Percentiles rank a stretch among this genome's conserved stretches.
phyloP scores from a whole-genome alignment of 2,113 vertebrate genomes.

The Cebidichthys violaceus region DNA sequence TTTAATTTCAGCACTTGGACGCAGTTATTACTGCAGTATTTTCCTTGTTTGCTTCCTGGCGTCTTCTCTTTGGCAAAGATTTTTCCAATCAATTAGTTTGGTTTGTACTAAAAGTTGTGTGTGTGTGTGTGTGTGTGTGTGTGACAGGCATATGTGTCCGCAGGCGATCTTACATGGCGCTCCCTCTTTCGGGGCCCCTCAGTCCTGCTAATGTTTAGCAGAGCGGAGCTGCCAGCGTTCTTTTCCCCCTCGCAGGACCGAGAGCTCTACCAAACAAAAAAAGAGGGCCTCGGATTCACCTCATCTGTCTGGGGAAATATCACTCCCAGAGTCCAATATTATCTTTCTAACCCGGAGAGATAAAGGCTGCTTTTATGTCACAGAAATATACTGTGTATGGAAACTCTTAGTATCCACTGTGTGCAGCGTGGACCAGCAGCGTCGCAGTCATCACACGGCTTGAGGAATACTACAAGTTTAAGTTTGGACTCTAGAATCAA shows the following conservation, averaged over 20 bases:
- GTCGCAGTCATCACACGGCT: neutral
- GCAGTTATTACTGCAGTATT: slow-evolving; percentile 33
- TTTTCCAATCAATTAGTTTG: neutral
- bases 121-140: slow-evolving; percentile 33
- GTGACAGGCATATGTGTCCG: slow-evolving; percentile 46
- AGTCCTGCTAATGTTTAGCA: slow-evolving; percentile 81
- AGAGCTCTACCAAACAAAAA: slow-evolving; percentile 56
- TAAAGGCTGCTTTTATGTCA: slow-evolving; percentile 41
- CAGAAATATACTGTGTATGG: slow-evolving; percentile 21
- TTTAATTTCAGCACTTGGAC: slow-evolving; percentile 60
- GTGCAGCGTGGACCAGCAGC: neutral
- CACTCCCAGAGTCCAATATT: slow-evolving; percentile 50
- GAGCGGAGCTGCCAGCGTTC: slow-evolving; percentile 67
- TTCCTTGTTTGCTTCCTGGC: slow-evolving; percentile 44
- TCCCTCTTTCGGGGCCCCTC: slow-evolving; percentile 83
- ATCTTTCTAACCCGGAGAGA: slow-evolving; percentile 43
- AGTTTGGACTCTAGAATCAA: neutral
- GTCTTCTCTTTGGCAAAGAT: neutral
- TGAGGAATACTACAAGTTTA: neutral
- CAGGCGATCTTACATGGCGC: slow-evolving; percentile 38
- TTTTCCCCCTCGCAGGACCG: slow-evolving; percentile 48
- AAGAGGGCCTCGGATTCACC: slow-evolving; percentile 38
- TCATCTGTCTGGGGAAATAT: slow-evolving; percentile 51
- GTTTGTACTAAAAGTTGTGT: slow-evolving; percentile 1
- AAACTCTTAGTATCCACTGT: neutral